A percentile compares a stretch with the other conserved stretches of the same genome.
Conservation (phyloP, 2,888 invertebrate species). For the Gortyna flavago region DNA sequence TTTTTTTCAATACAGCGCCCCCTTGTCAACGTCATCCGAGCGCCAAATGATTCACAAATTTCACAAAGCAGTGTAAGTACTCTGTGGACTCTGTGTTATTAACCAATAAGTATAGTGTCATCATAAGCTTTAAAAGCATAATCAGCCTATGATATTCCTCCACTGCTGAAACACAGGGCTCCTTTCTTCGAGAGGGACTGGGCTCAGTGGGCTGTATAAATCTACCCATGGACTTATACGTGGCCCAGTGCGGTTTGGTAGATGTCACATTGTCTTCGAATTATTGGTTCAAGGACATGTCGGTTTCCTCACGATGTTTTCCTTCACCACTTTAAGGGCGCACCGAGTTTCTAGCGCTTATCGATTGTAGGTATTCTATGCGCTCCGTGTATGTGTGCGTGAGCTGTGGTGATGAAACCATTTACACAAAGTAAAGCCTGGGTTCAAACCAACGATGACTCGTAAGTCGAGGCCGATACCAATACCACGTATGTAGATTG, state of each 20-base stretch:
- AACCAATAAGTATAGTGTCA: not conserved
- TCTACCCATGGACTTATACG: no score
- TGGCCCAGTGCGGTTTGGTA: not conserved
- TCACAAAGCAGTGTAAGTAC: no score
- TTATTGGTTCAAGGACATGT: not conserved
- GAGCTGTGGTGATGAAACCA: no score
- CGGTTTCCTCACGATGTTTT: no score
- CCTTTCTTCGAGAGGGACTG: not conserved
- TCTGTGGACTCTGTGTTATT: no score
- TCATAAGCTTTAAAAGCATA: not conserved
- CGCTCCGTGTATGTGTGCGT: no score
- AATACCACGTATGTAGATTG: not conserved
- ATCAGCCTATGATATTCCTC: not conserved
- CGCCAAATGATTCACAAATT: not conserved
- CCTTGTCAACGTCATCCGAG: not conserved
- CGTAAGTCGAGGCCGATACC: not conserved
- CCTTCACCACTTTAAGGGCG: no score
- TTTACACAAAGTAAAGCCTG: not conserved
- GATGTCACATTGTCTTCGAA: not conserved
- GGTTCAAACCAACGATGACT: not conserved
- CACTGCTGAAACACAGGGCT: not conserved
- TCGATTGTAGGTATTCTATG: no score
- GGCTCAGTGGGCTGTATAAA: not conserved
- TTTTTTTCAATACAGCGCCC: not conserved
- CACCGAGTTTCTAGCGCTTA: no score